Evolutionary conservation across 2,888 invertebrate species (phyloP), one percentile per base, ranked within the genome.

Genomic region (Eretmocerus hayati): DNA sequence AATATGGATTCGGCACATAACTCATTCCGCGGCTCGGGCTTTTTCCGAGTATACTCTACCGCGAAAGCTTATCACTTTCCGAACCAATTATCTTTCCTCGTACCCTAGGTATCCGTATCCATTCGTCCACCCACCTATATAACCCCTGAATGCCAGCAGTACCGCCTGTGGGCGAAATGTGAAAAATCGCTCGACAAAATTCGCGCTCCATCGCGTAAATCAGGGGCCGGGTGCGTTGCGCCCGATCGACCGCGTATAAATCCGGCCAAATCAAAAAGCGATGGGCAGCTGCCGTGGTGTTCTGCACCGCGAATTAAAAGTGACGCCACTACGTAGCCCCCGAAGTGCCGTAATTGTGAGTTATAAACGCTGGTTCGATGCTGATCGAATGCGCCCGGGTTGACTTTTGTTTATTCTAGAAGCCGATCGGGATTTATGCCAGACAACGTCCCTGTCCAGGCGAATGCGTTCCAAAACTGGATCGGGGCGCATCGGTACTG

Each of bases 251-350:
- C 46, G 58, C 52, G 58, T 60, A 65, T 69, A 69, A 69, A 69
- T 69, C 63, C 41, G 33, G 5, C 59, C 59, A 61, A 64, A 66
- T 64, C 61, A 64, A 67, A 67, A 65, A 60, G 61, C 65, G 67
- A 63, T 65, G 65, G 64, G 64, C 62, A 59, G 54, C 57, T 51
- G 40, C 50, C 55, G 58, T n/a, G 53, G 59, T 57, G 59, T 56
- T 50, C 53, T 52, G 53, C 46, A n/a, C 37, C n/a, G 55, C 58
- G 65, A 70, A 70, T 68, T 69, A 70, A 70, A 70, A 69, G 62
- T 69, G 69, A 69, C 69, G 67, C 64, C 42, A 41, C 44, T 45
- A 50, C 52, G 57, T 57, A 59, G 55, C 58, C 59, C 56, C 55
- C n/a, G 20, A 51, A 58, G 56, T 57, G 13, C 30, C 37, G 60